Conservation (phyloP, 2,888 invertebrate genomes). For the Suillia variegata region DNA sequence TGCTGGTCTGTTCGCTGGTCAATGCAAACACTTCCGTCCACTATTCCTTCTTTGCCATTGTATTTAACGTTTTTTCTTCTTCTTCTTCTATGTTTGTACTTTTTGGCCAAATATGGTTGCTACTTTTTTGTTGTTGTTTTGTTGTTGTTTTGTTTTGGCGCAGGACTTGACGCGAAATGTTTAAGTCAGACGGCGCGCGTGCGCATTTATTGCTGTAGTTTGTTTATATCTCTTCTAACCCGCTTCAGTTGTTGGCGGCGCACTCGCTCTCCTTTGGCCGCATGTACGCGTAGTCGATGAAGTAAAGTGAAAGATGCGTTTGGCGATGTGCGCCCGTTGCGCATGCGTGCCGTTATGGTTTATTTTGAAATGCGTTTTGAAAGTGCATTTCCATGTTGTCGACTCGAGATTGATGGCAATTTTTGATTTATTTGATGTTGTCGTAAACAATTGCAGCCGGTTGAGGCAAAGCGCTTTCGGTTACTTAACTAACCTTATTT, state of each 20-base stretch:
- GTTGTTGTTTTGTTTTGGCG: neutral
- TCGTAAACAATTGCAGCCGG: constrained; percentile 1
- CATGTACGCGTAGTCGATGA: neutral
- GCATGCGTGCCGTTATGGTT: constrained; percentile 59
- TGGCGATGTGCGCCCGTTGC: constrained; percentile 24
- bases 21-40: too few relatives aligned
- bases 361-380: constrained; percentile 59
- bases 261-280: neutral
- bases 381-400: constrained; percentile 59
- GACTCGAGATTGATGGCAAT: constrained; percentile 45
- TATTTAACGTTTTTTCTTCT: constrained; percentile 1
- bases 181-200: constrained; percentile 51
- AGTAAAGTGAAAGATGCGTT: neutral
- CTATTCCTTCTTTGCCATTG: too few relatives aligned
- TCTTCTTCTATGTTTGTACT: neutral
- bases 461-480: too few relatives aligned
- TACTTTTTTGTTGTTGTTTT: too few relatives aligned
- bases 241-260: constrained; percentile 31
- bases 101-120: neutral
- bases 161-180: neutral
- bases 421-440: neutral
- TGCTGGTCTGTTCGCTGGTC: constrained; percentile 34
- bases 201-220: constrained; percentile 51
- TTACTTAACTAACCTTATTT: too few relatives aligned
- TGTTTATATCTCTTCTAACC: constrained; percentile 41